phyloP scores from a whole-genome alignment of 2,888 invertebrate species.

The Tinea pellionella region DNA sequence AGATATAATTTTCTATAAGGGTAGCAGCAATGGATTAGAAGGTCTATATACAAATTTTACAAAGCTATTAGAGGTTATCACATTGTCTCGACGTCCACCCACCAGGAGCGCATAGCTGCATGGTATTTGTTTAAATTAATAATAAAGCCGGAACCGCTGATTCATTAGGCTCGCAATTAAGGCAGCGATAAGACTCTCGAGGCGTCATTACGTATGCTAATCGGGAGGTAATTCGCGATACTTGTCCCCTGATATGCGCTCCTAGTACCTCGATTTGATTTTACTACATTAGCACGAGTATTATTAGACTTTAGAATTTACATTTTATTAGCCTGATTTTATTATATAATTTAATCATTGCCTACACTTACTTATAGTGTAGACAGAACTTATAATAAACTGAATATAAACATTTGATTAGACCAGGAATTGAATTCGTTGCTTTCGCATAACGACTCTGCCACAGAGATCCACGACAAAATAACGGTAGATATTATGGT shows the following conservation, averaged over 20 bases:
- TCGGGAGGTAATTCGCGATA: constrained; percentile 44
- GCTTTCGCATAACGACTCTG: too few species aligned
- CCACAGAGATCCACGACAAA: too few species aligned
- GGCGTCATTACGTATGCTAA: constrained; percentile 65
- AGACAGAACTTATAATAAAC: too few species aligned
- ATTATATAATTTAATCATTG: too few species aligned
- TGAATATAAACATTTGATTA: too few species aligned
- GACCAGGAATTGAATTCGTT: too few species aligned
- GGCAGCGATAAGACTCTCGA: constrained; percentile 45
- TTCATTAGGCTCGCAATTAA: constrained; percentile 61
- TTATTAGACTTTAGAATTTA: not conserved
- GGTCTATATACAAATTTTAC: not conserved
- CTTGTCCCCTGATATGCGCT: constrained; percentile 24
- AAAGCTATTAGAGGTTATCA: constrained; percentile 1
- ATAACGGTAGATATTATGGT: too few species aligned
- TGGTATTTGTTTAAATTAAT: constrained; percentile 14
- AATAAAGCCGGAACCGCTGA: constrained; percentile 39
- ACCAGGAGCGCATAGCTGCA: constrained; percentile 10
- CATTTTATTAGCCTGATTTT: not conserved
- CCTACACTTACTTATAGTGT: too few species aligned
- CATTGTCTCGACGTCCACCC: constrained; percentile 6
- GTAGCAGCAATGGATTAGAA: too few species aligned
- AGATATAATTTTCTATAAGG: too few species aligned
- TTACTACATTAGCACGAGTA: not conserved
- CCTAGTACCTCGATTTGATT: not conserved